These are phyloP conservation scores for Crotalus horridus DNA, from an alignment of 2,113 vertebrate genomes.

Conservation along the genomic window DNA sequence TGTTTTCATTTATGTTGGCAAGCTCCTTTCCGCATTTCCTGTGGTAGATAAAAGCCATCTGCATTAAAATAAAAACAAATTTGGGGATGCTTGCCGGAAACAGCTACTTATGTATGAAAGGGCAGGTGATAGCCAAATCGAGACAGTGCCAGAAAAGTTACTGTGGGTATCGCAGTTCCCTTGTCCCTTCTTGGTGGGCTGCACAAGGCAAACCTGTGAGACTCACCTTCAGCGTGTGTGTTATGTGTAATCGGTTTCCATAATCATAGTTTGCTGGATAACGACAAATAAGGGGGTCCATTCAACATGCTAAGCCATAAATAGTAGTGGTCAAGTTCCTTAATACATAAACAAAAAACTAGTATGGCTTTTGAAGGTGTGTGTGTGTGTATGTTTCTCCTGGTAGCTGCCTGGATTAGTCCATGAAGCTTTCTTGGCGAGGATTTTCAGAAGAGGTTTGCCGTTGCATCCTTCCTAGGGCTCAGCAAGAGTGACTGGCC, in stretches of 20 bases:
- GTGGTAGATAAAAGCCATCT: neutral
- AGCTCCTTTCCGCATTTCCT: neutral
- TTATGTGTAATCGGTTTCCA: neutral
- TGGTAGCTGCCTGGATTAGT: neutral
- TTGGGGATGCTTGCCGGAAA: neutral
- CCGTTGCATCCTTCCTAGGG: neutral
- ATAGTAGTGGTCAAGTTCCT: neutral
- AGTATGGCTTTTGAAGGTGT: neutral
- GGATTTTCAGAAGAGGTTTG: neutral
- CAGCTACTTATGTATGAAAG: neutral
- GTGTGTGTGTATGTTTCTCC: neutral
- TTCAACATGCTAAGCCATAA: neutral
- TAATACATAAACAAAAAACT: neutral
- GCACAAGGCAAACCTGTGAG: neutral
- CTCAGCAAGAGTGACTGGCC: neutral
- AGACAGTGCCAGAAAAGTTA: too few species aligned
- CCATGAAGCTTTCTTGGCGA: neutral
- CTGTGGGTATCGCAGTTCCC: neutral
- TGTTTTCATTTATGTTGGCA: neutral
- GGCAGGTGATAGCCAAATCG: neutral
- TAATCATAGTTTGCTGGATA: neutral
- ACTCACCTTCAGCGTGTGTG: neutral
- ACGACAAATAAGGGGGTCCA: neutral
- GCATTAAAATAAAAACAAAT: neutral
- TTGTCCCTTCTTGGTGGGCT: neutral